A percentile compares a stretch with the other conserved stretches of the same genome.
phyloP scores from a whole-genome alignment of 2,888 invertebrate species.

The Drosophila siamana region DNA sequence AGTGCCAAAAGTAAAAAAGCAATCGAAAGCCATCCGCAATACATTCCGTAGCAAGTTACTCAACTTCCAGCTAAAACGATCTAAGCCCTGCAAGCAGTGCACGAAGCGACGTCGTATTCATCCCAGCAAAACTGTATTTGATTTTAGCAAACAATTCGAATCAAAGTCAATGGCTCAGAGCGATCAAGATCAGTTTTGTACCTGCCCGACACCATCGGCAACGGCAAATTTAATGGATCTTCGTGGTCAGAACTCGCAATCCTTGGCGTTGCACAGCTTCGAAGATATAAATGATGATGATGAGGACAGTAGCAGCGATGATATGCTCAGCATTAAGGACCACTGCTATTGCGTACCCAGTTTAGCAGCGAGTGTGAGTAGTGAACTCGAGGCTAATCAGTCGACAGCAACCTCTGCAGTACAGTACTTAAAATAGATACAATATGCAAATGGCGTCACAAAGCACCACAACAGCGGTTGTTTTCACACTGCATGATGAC shows the following conservation, averaged over 20 bases:
- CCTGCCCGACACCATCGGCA: slow-evolving; percentile 61
- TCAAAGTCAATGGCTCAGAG: slow-evolving; percentile 21
- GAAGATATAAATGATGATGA: slow-evolving; percentile 56
- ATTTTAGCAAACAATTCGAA: slow-evolving; percentile 83
- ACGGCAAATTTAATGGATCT: slow-evolving; percentile 49
- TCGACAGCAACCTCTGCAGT: slow-evolving; percentile 40
- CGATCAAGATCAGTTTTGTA: slow-evolving; percentile 79
- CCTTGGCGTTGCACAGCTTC: slow-evolving; percentile 62
- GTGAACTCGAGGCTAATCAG: slow-evolving; percentile 35
- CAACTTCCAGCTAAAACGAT: slow-evolving; percentile 80
- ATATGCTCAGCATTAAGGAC: slow-evolving; percentile 83
- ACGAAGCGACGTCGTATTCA: slow-evolving; percentile 84
- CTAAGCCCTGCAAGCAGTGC: slow-evolving; percentile 83
- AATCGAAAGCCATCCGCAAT: slow-evolving; percentile 83
- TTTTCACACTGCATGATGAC: slow-evolving; percentile 39
- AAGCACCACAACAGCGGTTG: slow-evolving; percentile 10
- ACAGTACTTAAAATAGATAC: slow-evolving; percentile 41
- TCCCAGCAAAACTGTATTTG: slow-evolving; percentile 84
- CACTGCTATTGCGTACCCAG: slow-evolving; percentile 84
- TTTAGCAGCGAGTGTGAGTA: slow-evolving; percentile 85
- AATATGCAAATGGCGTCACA: slow-evolving; percentile 18
- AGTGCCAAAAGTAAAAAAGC: slow-evolving; percentile 84
- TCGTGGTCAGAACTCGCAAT: slow-evolving; percentile 45
- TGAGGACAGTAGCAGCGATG: slow-evolving; percentile 70
- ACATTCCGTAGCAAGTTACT: slow-evolving; percentile 84